These are phyloP conservation scores for Pterocles orientalis DNA, from an alignment of 2,113 vertebrate species.

Conservation along the genomic window DNA sequence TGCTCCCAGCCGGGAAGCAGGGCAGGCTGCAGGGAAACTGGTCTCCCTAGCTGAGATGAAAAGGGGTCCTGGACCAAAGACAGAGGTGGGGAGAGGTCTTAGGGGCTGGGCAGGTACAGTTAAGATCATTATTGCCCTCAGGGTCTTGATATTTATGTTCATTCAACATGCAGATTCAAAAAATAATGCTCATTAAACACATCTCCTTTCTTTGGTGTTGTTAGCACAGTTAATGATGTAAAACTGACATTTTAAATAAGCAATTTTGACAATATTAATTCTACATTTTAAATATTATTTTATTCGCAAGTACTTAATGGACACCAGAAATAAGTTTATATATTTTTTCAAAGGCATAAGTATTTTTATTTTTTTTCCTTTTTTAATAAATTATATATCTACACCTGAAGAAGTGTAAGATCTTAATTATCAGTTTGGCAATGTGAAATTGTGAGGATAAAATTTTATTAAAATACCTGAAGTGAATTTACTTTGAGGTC, in stretches of 20 bases:
- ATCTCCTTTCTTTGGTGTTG: neutral
- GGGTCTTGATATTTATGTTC: neutral
- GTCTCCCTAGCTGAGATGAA: neutral
- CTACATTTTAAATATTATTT: neutral
- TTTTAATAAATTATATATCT: neutral
- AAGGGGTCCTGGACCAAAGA: neutral
- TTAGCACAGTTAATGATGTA: neutral
- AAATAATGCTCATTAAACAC: neutral
- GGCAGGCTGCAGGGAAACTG: neutral
- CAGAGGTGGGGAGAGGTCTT: rapidly evolving
- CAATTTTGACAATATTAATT: neutral
- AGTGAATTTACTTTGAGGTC: neutral
- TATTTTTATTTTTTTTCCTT: neutral
- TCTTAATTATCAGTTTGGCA: neutral
- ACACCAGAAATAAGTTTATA: neutral
- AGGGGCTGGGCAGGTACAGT: neutral
- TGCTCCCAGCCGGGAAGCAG: neutral
- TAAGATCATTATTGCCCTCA: neutral
- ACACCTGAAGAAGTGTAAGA: neutral
- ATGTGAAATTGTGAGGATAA: neutral
- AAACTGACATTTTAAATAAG: neutral
- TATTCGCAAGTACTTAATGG: neutral
- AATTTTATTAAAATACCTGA: neutral
- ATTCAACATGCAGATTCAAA: neutral
- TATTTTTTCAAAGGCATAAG: neutral